A percentile compares a stretch with the other conserved stretches of the same genome.
phyloP scores from a whole-genome alignment of 2,113 vertebrate genomes.

The Ailuropoda melanoleuca region DNA sequence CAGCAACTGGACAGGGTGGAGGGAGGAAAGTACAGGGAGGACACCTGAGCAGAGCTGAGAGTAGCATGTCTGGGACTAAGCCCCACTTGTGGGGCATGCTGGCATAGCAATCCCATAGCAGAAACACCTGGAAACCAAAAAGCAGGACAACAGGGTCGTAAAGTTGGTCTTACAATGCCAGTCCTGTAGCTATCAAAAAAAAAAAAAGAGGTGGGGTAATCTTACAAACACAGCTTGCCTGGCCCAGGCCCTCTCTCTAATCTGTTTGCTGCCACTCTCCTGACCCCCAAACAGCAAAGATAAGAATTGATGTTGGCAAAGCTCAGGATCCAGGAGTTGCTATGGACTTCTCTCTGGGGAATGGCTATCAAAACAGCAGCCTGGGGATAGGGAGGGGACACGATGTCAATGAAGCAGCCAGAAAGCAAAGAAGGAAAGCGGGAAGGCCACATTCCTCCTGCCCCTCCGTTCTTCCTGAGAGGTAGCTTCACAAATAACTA shows the following conservation, averaged over 20 bases:
- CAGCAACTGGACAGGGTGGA: background rate
- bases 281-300: background rate
- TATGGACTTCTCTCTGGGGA: background rate
- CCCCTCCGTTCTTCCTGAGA: background rate
- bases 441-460: background rate
- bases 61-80: background rate
- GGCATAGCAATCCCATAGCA: background rate
- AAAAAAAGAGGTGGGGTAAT: too few species aligned
- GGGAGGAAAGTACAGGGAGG: background rate
- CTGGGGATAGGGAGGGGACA: background rate
- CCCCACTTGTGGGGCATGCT: rapidly evolving
- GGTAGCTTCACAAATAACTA: background rate
- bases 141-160: background rate
- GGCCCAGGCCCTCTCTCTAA: background rate
- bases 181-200: background rate
- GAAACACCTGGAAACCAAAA: background rate
- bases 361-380: background rate
- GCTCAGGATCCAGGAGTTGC: background rate
- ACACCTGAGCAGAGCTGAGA: background rate
- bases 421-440: background rate
- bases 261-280: background rate
- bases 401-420: background rate
- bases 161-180: background rate
- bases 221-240: background rate
- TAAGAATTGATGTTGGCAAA: background rate